A percentile compares a stretch with the other conserved stretches of the same genome.
phyloP scores from a whole-genome alignment of 92 coral and sea anemone species.

The Diadumene lineata region DNA sequence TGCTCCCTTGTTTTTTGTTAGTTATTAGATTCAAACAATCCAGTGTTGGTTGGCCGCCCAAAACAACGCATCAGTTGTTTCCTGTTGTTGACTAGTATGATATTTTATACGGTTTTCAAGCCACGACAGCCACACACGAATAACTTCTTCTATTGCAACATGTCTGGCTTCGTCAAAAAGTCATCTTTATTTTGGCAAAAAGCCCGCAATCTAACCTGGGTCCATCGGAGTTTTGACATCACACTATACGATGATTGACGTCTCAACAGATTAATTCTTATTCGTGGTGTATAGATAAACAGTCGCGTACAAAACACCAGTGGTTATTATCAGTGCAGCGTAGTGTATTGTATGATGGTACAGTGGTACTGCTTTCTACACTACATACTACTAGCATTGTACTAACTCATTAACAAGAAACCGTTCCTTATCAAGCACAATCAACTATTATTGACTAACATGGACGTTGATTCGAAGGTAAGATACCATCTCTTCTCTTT shows the following conservation, averaged over 20 bases:
- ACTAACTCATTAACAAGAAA: not conserved
- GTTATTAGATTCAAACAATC: not conserved
- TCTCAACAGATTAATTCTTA: constrained; percentile 8
- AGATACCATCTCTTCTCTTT: not conserved
- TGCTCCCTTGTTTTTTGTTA: not conserved
- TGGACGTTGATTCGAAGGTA: constrained; percentile 4
- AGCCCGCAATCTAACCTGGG: constrained; percentile 25
- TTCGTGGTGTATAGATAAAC: constrained; percentile 1
- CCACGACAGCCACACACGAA: constrained; percentile 9
- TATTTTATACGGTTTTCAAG: not conserved
- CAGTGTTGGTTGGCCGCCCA: not conserved
- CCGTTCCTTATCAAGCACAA: not conserved
- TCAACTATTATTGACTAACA: not conserved
- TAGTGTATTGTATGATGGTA: not conserved
- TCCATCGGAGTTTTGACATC: constrained; percentile 48
- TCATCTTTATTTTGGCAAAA: constrained; percentile 26
- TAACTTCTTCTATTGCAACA: not conserved
- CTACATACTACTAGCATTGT: not conserved
- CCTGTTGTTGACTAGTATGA: constrained; percentile 1
- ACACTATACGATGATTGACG: constrained; percentile 34
- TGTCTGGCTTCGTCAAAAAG: constrained; percentile 14
- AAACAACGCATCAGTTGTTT: not conserved
- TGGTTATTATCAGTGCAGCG: not conserved
- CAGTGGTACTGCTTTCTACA: not conserved
- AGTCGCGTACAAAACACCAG: not conserved